phyloP scores from a whole-genome alignment of 2,888 invertebrate genomes.

The Apamea epomidion region DNA sequence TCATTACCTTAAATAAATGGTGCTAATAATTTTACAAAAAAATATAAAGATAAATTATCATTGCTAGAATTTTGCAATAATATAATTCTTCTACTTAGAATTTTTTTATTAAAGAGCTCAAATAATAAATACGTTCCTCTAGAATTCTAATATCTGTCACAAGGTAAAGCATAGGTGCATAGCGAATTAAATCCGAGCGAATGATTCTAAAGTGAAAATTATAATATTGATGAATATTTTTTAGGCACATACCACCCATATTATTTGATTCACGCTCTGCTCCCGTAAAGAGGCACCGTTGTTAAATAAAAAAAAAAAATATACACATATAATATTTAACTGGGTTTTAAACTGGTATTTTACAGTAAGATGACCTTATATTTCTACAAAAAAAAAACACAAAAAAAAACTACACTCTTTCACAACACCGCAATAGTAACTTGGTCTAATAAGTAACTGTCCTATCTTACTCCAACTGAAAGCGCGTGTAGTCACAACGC shows the following conservation, averaged over 20 bases:
- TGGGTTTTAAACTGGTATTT: neutral
- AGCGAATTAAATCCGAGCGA: neutral
- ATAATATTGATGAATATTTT: neutral
- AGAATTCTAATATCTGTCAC: neutral
- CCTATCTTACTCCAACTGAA: conserved; percentile 6
- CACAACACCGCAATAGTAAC: conserved; percentile 2
- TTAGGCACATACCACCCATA: conserved; percentile 26
- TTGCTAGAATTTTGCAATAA: neutral
- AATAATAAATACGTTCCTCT: neutral
- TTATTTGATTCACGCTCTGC: no score
- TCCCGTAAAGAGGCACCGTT: neutral
- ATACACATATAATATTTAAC: neutral
- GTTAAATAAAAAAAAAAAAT: neutral
- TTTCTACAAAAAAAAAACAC: neutral
- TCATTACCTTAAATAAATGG: neutral
- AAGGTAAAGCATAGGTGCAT: neutral
- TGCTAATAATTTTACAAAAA: neutral
- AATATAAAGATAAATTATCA: neutral
- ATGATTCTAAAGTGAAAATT: neutral
- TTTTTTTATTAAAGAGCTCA: neutral
- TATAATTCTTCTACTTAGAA: neutral
- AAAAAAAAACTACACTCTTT: conserved; percentile 3
- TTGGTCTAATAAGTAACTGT: conserved; percentile 1
- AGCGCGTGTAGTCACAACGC: conserved; percentile 31
- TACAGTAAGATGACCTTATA: no score